phyloP scores from a whole-genome alignment of 2,797 vertebrate species.

The Ptychobarbus kaznakovi region DNA sequence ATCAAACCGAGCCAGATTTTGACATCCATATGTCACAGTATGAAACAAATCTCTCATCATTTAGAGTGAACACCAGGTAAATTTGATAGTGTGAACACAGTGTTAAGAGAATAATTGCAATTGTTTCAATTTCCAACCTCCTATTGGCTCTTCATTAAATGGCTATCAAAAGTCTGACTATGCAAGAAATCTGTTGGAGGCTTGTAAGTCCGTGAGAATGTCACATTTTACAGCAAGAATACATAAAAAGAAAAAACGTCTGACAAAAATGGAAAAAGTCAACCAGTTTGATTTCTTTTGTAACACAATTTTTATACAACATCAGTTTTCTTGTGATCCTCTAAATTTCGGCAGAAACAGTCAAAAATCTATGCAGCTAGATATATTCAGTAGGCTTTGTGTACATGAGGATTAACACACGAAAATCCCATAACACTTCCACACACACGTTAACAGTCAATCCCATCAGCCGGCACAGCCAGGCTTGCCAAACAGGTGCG shows the following conservation, averaged over 20 bases:
- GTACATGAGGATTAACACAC: neutral
- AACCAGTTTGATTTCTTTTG: too few relatives aligned
- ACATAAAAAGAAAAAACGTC: neutral
- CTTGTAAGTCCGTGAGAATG: neutral
- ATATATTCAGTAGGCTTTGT: neutral
- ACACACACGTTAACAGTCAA: neutral
- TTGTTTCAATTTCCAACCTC: neutral
- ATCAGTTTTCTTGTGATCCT: neutral
- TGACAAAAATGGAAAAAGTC: neutral
- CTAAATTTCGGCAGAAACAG: neutral
- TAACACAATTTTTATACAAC: neutral
- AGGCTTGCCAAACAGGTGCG: conserved; percentile 55
- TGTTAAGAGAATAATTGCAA: neutral
- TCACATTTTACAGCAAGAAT: neutral
- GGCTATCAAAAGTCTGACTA: neutral
- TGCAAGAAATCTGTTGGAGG: neutral
- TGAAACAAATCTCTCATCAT: neutral
- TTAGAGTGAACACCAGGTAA: neutral
- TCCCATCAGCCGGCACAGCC: conserved; percentile 31
- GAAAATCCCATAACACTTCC: neutral
- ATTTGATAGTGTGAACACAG: neutral
- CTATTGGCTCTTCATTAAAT: neutral
- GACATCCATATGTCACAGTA: neutral
- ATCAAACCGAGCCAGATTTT: neutral
- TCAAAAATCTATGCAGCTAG: neutral